Conservation (phyloP, 2,888 invertebrate species). For the Lottia gigantea region DNA sequence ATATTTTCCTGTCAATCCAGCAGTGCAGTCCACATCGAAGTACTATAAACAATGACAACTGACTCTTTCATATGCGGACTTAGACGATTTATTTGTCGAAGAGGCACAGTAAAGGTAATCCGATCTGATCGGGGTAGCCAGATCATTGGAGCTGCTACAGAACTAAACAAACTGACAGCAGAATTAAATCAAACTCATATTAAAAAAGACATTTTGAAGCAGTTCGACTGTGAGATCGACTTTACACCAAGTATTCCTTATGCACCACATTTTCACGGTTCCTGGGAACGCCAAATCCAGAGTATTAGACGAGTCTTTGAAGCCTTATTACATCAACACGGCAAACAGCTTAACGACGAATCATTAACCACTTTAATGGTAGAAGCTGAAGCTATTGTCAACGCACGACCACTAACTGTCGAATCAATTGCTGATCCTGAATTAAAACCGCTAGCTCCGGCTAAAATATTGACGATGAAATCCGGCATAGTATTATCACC, state of each 20-base stretch:
- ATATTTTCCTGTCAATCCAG: not conserved
- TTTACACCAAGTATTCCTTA: constrained; percentile 37
- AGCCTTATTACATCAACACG: constrained; percentile 20
- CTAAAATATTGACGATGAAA: constrained; percentile 26
- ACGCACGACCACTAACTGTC: constrained; percentile 31
- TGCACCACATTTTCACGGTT: constrained; percentile 45
- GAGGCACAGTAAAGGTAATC: constrained; percentile 31
- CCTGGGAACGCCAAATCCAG: constrained; percentile 47
- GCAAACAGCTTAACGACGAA: constrained; percentile 24
- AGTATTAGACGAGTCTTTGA: constrained; percentile 33
- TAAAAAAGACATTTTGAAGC: constrained; percentile 17
- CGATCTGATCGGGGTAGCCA: constrained; percentile 35
- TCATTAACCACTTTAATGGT: constrained; percentile 28
- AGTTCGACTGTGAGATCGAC: constrained; percentile 23
- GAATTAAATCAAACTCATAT: constrained; percentile 24
- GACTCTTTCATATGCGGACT: constrained; percentile 55
- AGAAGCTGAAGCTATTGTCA: constrained; percentile 31
- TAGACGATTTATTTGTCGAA: constrained; percentile 58
- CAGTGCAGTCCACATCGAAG: not conserved
- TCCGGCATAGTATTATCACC: constrained; percentile 11
- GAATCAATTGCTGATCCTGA: constrained; percentile 12
- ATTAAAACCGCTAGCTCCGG: constrained; percentile 26
- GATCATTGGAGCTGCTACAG: constrained; percentile 34
- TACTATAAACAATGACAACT: not conserved
- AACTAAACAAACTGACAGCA: constrained; percentile 1